Evolutionary conservation across 1,140 invertebrate genomes (phyloP), one percentile per base, ranked within the genome.

Genomic region (Tenebrio molitor): DNA sequence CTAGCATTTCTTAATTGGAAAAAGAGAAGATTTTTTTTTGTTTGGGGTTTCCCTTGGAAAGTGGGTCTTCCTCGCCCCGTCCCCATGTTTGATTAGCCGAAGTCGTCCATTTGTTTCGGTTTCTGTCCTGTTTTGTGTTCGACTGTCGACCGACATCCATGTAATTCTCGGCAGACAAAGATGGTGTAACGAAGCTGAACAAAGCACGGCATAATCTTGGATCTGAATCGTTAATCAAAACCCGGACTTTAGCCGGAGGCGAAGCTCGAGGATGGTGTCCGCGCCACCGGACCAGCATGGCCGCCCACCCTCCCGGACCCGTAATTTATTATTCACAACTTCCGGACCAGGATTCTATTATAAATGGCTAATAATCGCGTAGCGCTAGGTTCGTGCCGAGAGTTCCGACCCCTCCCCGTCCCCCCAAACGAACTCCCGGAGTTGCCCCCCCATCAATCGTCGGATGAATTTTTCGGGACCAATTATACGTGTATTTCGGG

Each of bases 271-370:
- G 74, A 53, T 66, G 67, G 69, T 78, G 79, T 79, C 78, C 79
- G 78, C 74, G 70, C 74, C 77, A 74, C 78, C 74, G 78, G 78
- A 81, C 79, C 77, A 78, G 74, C 77, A 80, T 80, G 78, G 78
- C 77, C 75, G 76, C 77, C 71, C n/a, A 65, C 42, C 67, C 66
- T 64, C 72, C 50, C 76, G 71, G 74, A 74, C 76, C 75, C 75
- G 74, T 79, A 79, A 81, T 81, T 81, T 81, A 81, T 81, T 81
- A 81, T 81, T 81, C 79, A 78, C 79, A 77, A 78, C 75, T 81
- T 80, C 78, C 79, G 72, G 76, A 78, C 77, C 79, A 74, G 79
- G 77, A 81, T 81, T 81, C 79, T 77, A 77, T 79, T 81, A 79
- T 78, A 77, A 76, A 73, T 71, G 77, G 71, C 73, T 79, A 80